Conservation (phyloP, 2,888 invertebrate genomes). For the Uloborus plumipes region DNA sequence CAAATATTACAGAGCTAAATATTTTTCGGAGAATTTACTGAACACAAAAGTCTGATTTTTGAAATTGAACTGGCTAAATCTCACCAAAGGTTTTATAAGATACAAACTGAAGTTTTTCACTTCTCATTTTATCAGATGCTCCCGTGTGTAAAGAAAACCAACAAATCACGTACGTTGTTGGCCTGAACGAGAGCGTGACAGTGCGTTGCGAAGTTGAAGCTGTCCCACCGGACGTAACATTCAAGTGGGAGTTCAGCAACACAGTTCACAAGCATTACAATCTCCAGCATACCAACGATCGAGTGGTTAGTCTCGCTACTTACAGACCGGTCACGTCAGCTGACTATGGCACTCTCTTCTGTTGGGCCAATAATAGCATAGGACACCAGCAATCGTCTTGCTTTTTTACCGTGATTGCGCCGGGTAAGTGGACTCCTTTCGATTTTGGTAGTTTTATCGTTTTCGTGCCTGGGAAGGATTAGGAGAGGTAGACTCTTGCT, state of each 20-base stretch:
- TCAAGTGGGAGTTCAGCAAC: constrained; percentile 64
- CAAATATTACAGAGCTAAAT: too few species aligned
- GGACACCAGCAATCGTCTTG: constrained; percentile 58
- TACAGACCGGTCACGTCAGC: constrained; percentile 39
- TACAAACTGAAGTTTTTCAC: too few species aligned
- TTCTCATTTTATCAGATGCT: constrained; percentile 24
- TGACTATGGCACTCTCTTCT: constrained; percentile 57
- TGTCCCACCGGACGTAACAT: constrained; percentile 47
- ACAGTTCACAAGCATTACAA: constrained; percentile 55
- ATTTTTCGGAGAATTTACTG: too few species aligned
- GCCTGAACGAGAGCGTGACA: constrained; percentile 44
- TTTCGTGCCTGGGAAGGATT: too few species aligned
- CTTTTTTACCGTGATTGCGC: constrained; percentile 60
- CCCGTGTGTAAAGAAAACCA: constrained; percentile 55
- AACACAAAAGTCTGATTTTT: too few species aligned
- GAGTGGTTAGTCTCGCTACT: constrained; percentile 54
- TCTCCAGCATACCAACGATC: constrained; percentile 42
- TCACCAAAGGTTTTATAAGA: too few species aligned
- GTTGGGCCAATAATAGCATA: constrained; percentile 59
- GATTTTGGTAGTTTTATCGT: too few species aligned
- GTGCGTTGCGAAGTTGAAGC: constrained; percentile 60
- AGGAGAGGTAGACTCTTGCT: too few species aligned
- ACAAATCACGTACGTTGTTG: constrained; percentile 53
- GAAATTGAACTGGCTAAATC: too few species aligned
- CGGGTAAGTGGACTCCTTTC: constrained; percentile 23